Percentiles rank a stretch among this genome's conserved stretches.
These are phyloP conservation scores for Malacoctenus gilli DNA, from an alignment of 2,797 vertebrate species.

Conservation along the genomic window DNA sequence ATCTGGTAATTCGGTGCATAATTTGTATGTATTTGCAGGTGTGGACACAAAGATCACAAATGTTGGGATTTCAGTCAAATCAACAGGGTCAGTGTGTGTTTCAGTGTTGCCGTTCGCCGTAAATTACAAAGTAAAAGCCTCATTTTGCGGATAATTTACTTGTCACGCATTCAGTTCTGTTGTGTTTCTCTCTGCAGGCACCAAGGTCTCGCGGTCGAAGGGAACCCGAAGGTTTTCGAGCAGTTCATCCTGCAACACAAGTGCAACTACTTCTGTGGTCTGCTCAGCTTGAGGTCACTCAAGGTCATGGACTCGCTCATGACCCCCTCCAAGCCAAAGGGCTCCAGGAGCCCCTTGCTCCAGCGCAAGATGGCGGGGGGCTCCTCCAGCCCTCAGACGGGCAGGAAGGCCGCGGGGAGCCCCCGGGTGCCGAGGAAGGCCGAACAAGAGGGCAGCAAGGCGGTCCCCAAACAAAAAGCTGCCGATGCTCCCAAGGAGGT, in stretches of 20 bases:
- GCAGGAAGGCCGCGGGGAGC: slow-evolving; percentile 81
- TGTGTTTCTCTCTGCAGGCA: slow-evolving; percentile 89
- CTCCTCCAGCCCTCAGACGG: slow-evolving; percentile 88
- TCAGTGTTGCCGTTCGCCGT: slow-evolving; percentile 20
- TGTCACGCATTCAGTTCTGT: no score
- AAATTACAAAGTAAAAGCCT: slow-evolving; percentile 34
- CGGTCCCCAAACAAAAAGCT: slow-evolving; percentile 57
- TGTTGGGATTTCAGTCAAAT: slow-evolving; percentile 88
- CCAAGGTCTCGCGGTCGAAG: slow-evolving; percentile 88
- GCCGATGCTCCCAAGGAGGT: slow-evolving; percentile 51
- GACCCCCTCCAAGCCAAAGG: slow-evolving; percentile 82
- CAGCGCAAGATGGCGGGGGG: slow-evolving; percentile 81
- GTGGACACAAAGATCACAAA: slow-evolving; percentile 92
- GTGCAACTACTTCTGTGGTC: slow-evolving; percentile 90
- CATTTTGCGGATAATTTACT: slow-evolving; percentile 61
- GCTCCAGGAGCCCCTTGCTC: slow-evolving; percentile 86
- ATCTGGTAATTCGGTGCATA: slow-evolving; percentile 23
- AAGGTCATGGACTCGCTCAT: slow-evolving; percentile 81
- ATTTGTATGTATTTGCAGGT: slow-evolving; percentile 80
- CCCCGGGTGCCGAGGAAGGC: slow-evolving; percentile 76
- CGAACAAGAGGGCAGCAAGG: slow-evolving; percentile 66
- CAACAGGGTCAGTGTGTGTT: slow-evolving; percentile 87
- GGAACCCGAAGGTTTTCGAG: slow-evolving; percentile 86
- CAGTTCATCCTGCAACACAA: slow-evolving; percentile 85
- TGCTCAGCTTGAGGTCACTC: slow-evolving; percentile 84